Base-by-base conservation (phyloP, 2,113 vertebrate species). In the Tricholaema leucomelas region DNA sequence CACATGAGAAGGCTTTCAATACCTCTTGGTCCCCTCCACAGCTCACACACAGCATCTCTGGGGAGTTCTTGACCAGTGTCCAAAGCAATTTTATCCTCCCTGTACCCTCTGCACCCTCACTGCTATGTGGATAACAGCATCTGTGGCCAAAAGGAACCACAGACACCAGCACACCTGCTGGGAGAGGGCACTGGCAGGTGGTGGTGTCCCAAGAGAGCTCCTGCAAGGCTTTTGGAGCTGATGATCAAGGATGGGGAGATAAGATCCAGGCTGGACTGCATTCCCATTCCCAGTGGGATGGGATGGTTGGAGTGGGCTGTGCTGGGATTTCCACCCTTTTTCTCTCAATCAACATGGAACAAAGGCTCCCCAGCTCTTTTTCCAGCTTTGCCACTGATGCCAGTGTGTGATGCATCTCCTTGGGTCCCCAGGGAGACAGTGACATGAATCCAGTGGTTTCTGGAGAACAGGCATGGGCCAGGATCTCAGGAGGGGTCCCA, bases 381-480 rank as follows among this genome's bases (percentile, higher is more conserved):
- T 50, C 33, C 60, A 33, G 31, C 36, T 61, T 56, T 50, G 67
- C 20, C n/a, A 36, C 24, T 23, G 78, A 18, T 23, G 33, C 17
- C 25, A 60, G 16, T 1, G 12, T 10, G 17, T 5, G 2, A 54
- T 3, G 15, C 48, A 48, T 55, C 15, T 30, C 19, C 44, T 30
- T 14, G 8, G 44, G 25, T 36, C 44, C 56, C 61, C 3, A 4
- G n/a, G 75, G 19, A 66, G 50, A 20, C 0, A 8, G 54, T 64
- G 81, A 21, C 42, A 7, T 36, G 20, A 86, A 56, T 28, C 69
- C 60, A 33, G 19, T 0, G 2, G 16, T 36, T 86, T 80, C n/a
- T n/a, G n/a, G n/a, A 54, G 52, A 38, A 23, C 3, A 9, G 14
- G 15, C 0, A 0, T 0, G 1, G 71, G 61, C 12, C 48, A 12